Evolutionary conservation across 2,113 vertebrate species (phyloP).

Genomic region (Bos indicus): DNA sequence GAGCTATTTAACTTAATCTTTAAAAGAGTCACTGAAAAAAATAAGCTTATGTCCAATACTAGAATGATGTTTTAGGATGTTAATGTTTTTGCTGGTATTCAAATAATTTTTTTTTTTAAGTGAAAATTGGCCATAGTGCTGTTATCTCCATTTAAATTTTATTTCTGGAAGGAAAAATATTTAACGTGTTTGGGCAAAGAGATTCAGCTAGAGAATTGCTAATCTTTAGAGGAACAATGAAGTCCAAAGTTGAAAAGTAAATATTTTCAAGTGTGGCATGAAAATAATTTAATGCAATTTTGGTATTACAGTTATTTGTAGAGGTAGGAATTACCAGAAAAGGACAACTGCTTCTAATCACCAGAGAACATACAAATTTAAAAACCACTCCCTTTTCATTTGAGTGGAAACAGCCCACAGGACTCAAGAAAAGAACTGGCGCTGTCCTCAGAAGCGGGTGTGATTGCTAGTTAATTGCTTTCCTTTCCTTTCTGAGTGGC

Average conservation of each 20-base stretch:
- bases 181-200: not conserved
- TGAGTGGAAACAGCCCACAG: constrained; percentile 28
- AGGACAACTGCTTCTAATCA: constrained; percentile 44
- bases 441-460: constrained; percentile 48
- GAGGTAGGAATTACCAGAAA: constrained; percentile 39
- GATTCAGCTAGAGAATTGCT: constrained; percentile 18
- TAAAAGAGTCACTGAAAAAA: constrained; percentile 44
- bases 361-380: constrained; percentile 23
- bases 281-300: constrained; percentile 33
- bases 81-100: constrained; percentile 4
- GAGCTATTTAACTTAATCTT: constrained; percentile 24
- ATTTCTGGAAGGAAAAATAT: constrained; percentile 29
- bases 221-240: constrained; percentile 24
- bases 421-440: constrained; percentile 28
- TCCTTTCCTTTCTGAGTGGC: constrained; percentile 48
- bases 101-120: not conserved
- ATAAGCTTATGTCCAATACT: not conserved
- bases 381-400: constrained; percentile 54
- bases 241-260: constrained; percentile 31
- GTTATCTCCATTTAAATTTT: constrained; percentile 12
- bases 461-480: constrained; percentile 53
- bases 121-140: not conserved
- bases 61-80: constrained; percentile 32
- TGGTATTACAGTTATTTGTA: constrained; percentile 20
- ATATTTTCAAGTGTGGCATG: constrained; percentile 28